Evolutionary conservation across 2,888 invertebrate species (phyloP).

Genomic region (Phortica okadai): DNA sequence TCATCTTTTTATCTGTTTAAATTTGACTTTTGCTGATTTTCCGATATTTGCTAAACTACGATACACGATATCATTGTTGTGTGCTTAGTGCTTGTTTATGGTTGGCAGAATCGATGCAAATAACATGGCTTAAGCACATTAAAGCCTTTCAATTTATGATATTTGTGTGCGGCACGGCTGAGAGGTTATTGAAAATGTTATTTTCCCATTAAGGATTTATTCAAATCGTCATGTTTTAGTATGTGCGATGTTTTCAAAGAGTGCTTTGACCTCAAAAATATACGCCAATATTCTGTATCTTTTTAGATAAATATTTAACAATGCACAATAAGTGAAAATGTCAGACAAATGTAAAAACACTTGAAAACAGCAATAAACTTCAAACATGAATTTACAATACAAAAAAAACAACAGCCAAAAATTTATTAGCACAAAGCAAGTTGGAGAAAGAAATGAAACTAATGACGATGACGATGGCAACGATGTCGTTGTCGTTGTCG

Average conservation of each 20-base stretch:
- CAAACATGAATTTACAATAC: neutral
- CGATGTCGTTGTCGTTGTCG: neutral
- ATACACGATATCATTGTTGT: constrained; percentile 9
- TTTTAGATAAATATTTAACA: no score
- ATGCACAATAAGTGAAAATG: no score
- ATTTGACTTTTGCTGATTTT: constrained; percentile 45
- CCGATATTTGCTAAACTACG: neutral
- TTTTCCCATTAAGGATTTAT: neutral
- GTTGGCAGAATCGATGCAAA: neutral
- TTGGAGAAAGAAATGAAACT: constrained; percentile 26
- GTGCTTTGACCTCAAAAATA: no score
- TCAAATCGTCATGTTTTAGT: no score
- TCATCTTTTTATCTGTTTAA: constrained; percentile 48
- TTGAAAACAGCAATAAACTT: constrained; percentile 4
- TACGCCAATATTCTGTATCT: no score
- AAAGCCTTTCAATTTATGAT: neutral
- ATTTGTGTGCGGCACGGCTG: neutral
- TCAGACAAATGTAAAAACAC: no score
- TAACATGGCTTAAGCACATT: constrained; percentile 54
- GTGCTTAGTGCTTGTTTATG: constrained; percentile 23
- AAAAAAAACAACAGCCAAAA: constrained; percentile 15
- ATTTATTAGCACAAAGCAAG: constrained; percentile 38
- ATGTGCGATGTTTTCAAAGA: neutral
- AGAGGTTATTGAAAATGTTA: neutral
- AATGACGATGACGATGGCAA: constrained; percentile 28